Conservation (phyloP, 2,797 vertebrate genomes). For the Malacoraja senta region DNA sequence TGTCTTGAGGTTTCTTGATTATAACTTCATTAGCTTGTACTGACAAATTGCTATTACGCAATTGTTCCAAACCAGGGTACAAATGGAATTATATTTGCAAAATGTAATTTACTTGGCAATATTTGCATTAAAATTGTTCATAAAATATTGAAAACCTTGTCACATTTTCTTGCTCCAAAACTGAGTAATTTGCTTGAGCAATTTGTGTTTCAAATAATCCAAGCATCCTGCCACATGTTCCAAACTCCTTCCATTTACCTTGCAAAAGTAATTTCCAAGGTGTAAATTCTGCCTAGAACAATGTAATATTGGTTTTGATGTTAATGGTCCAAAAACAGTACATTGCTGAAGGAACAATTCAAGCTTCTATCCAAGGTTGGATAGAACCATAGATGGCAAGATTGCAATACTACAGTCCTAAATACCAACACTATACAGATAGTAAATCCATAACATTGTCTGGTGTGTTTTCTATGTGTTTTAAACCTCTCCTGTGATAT, state of each 20-base stretch:
- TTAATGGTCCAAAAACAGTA: constrained; percentile 49
- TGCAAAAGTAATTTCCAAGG: neutral
- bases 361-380: neutral
- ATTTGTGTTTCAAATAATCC: no score
- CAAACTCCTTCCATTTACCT: neutral
- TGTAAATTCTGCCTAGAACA: neutral
- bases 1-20: neutral
- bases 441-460: neutral
- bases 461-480: neutral
- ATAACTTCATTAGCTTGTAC: neutral
- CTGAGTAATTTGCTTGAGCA: no score
- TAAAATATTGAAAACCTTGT: neutral
- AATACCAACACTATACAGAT: neutral
- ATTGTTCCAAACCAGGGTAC: neutral
- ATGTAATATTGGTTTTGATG: constrained; percentile 44
- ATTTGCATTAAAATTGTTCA: neutral
- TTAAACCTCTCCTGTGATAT: neutral
- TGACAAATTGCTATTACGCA: neutral
- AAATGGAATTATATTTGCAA: neutral
- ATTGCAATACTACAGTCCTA: neutral
- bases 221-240: neutral
- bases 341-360: neutral
- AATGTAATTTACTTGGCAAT: neutral
- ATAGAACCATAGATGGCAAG: neutral
- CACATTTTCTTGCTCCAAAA: neutral